These are phyloP conservation scores for Malurus cyaneus DNA, from an alignment of 2,113 vertebrate species.

Conservation along the genomic window DNA sequence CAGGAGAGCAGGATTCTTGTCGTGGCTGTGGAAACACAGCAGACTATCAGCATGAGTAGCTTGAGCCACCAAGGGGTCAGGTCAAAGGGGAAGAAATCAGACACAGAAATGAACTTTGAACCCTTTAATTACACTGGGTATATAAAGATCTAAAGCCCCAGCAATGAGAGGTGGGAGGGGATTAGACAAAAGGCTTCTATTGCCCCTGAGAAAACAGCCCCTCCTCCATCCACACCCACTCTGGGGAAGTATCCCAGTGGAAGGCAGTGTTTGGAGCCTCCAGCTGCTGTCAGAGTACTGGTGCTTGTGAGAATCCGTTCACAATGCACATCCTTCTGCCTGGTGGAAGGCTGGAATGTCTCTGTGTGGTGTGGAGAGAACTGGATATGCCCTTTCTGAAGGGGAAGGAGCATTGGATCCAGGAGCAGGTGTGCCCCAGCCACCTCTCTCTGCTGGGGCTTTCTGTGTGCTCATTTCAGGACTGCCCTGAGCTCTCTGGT, in stretches of 20 bases:
- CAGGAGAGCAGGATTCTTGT: constrained; percentile 34
- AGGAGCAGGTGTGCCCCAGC: neutral
- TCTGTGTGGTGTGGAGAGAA: neutral
- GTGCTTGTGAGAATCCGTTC: neutral
- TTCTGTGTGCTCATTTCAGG: neutral
- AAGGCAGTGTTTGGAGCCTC: neutral
- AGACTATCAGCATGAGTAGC: neutral
- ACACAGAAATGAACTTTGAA: constrained; percentile 22
- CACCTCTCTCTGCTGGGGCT: neutral
- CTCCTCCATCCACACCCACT: neutral
- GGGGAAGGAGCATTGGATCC: neutral
- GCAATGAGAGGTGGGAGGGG: neutral
- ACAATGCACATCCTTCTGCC: neutral
- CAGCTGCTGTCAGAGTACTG: neutral
- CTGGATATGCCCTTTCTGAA: neutral
- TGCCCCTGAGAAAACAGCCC: neutral
- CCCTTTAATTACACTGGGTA: neutral
- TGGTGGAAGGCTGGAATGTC: neutral
- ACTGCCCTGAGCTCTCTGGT: neutral
- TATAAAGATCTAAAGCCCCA: constrained; percentile 4
- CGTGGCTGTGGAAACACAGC: neutral
- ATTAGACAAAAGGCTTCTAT: neutral
- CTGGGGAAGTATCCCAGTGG: neutral
- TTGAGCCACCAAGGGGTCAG: neutral
- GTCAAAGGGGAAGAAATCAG: constrained; percentile 20